These are phyloP conservation scores for Ovis canadensis DNA, from an alignment of 2,113 vertebrate species.

Conservation along the genomic window DNA sequence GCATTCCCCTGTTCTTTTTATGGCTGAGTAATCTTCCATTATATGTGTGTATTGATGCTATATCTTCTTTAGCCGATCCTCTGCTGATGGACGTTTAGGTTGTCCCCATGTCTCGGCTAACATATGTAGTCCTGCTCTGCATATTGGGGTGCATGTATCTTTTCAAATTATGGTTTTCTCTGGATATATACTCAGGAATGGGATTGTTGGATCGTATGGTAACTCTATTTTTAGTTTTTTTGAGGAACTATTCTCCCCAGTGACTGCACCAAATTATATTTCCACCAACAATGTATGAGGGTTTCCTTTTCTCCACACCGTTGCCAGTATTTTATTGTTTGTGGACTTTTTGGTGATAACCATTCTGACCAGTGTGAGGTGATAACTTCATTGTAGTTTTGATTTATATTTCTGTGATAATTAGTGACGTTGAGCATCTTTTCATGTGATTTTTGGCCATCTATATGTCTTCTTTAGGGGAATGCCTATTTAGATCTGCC, in stretches of 20 bases:
- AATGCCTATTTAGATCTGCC: not conserved
- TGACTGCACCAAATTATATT: not conserved
- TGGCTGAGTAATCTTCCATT: not conserved
- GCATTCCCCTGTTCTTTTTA: not conserved
- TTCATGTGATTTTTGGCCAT: not conserved
- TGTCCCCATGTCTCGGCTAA: not conserved
- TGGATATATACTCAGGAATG: not conserved
- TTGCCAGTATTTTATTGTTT: not conserved
- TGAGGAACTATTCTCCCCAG: not conserved
- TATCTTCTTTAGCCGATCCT: not conserved
- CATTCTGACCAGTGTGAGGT: not conserved
- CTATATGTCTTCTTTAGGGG: not conserved
- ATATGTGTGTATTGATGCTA: not conserved
- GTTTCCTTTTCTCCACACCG: not conserved
- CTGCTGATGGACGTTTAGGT: not conserved
- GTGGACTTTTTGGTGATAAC: not conserved
- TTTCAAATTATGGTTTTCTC: not conserved
- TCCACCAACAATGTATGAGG: not conserved
- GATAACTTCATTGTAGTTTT: not conserved
- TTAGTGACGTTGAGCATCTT: not conserved
- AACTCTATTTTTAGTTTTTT: not conserved
- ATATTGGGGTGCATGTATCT: not conserved
- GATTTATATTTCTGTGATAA: not conserved
- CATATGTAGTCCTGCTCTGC: not conserved
- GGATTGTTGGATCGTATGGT: not conserved